Percentiles rank a stretch among this genome's conserved stretches.
Conservation (phyloP, 2,797 vertebrate genomes). For the Poecilia picta region DNA sequence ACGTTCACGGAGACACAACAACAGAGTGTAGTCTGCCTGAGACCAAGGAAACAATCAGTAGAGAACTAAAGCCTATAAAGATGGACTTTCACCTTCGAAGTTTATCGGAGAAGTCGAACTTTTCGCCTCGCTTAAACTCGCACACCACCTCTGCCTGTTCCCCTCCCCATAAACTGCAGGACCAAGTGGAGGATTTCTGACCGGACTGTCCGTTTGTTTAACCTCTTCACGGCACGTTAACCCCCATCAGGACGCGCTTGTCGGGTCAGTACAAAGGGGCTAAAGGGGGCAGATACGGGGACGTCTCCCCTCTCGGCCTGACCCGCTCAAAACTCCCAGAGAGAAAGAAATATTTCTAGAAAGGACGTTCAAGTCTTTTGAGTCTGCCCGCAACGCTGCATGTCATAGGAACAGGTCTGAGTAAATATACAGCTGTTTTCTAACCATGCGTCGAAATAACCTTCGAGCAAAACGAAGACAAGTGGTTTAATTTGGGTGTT, state of each 20-base stretch:
- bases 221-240: slow-evolving; percentile 84
- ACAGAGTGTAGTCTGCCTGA: background rate
- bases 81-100: background rate
- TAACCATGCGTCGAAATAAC: background rate
- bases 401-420: background rate
- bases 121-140: slow-evolving; percentile 13
- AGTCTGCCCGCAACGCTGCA: background rate
- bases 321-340: slow-evolving; percentile 13
- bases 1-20: background rate
- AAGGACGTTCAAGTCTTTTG: background rate
- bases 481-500: background rate
- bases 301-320: slow-evolving; percentile 25
- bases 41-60: too few relatives aligned
- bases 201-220: slow-evolving; percentile 83
- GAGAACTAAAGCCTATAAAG: background rate
- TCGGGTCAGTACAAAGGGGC: slow-evolving; percentile 72
- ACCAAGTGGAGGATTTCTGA: slow-evolving; percentile 68
- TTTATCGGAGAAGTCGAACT: slow-evolving; percentile 9
- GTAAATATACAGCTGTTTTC: background rate
- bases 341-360: background rate
- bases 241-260: slow-evolving; percentile 79
- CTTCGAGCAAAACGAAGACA: background rate
- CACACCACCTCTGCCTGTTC: slow-evolving; percentile 24
- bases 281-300: slow-evolving; percentile 14
- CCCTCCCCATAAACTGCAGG: slow-evolving; percentile 36